Evolutionary conservation across 2,113 vertebrate species (phyloP), one percentile per base, ranked within the genome.

Genomic region (Merops nubicus): DNA sequence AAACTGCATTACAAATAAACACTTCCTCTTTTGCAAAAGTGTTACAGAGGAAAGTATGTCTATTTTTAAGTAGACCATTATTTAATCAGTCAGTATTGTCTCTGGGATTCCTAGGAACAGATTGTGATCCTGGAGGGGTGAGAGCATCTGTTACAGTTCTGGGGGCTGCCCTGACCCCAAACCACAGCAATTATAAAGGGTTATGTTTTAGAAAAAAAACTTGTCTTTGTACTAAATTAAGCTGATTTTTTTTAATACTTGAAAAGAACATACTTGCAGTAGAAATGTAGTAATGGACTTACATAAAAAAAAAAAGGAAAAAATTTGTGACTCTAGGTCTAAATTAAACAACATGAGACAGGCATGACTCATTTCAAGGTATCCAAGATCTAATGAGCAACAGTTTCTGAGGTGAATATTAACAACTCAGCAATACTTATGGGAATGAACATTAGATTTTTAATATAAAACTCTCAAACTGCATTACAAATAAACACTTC

Each of bases 161-260:
- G n/a, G n/a, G n/a, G n/a, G n/a, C n/a, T n/a, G n/a, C n/a, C n/a
- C n/a, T n/a, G n/a, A n/a, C n/a, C n/a, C n/a, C n/a, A n/a, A n/a
- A n/a, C n/a, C n/a, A n/a, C n/a, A n/a, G n/a, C n/a, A n/a, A n/a
- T n/a, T n/a, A n/a, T n/a, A n/a, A n/a, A n/a, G 22, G 43, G 4
- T 20, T n/a, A 38, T 47, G 23, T 38, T 88, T 96, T 92, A 6
- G 57, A 96, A 98, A 96, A 98, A 95, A 96, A 89, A 26, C 19
- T 80, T 93, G 34, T 70, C n/a, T 80, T 88, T 91, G 51, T 82
- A 92, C 53, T 84, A 88, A 81, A 76, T 69, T 21, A 68, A 96
- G 81, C 38, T 73, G 9, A 16, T 59, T 60, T 43, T 78, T 93
- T 87, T 88, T 43, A 89, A 22, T n/a, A n/a, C 11, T 75, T 72